These are phyloP conservation scores for Parelbella ahira DNA, from an alignment of 2,888 invertebrate species.

Conservation along the genomic window DNA sequence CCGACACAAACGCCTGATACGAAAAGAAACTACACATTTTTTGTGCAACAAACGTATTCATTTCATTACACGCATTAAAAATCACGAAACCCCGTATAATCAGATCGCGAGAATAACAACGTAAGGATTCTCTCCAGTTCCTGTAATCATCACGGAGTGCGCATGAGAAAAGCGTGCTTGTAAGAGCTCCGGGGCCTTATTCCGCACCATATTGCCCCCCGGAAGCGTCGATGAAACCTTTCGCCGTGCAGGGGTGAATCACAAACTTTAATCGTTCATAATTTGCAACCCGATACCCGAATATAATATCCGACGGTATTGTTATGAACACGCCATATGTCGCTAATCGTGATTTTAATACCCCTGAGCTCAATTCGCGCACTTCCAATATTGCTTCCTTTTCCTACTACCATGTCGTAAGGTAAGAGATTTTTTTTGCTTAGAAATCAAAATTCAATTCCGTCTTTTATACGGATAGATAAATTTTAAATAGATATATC, in stretches of 20 bases:
- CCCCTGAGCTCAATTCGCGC: slow-evolving; percentile 7
- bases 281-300: slow-evolving; percentile 37
- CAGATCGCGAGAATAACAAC: slow-evolving; percentile 29
- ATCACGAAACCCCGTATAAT: slow-evolving; percentile 5
- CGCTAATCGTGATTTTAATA: slow-evolving; percentile 18
- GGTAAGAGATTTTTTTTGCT: too few relatives aligned
- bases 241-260: slow-evolving; percentile 47
- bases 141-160: slow-evolving; percentile 41
- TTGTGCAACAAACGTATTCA: too few relatives aligned
- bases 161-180: slow-evolving; percentile 61
- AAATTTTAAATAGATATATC: not conserved
- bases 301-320: slow-evolving; percentile 18
- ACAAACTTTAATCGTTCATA: slow-evolving; percentile 44
- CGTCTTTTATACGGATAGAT: not conserved
- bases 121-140: slow-evolving; percentile 67
- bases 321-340: slow-evolving; percentile 20
- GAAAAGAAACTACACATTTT: too few relatives aligned
- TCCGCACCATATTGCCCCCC: slow-evolving; percentile 58
- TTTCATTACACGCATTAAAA: slow-evolving; percentile 2
- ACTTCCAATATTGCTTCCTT: not conserved
- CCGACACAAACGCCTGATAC: too few relatives aligned
- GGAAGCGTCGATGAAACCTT: slow-evolving; percentile 49
- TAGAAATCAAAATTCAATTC: too few relatives aligned
- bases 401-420: not conserved
- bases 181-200: slow-evolving; percentile 64